Evolutionary conservation across 2,113 vertebrate species (phyloP).

Genomic region (Paramormyrops kingsleyae): DNA sequence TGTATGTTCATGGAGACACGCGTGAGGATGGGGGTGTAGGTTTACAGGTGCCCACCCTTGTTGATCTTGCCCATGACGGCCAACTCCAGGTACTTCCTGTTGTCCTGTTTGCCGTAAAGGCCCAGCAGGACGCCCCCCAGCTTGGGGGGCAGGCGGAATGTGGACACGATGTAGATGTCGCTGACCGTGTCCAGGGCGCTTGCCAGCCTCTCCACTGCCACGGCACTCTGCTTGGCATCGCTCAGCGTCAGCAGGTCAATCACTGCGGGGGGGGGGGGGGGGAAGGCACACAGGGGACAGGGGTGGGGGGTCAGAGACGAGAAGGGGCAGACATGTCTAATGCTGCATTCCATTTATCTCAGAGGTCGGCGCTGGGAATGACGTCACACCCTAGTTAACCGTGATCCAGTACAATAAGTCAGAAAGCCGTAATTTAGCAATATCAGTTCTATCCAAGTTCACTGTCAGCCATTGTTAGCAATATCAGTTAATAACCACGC

Average conservation of each 20-base stretch:
- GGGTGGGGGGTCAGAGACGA: not conserved
- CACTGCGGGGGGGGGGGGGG: conserved; percentile 12
- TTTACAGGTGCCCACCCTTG: conserved; percentile 58
- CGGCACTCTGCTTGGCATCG: conserved; percentile 55
- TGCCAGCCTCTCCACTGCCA: conserved; percentile 62
- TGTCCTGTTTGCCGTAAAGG: conserved; percentile 73
- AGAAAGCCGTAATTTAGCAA: not conserved
- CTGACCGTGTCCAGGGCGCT: conserved; percentile 58
- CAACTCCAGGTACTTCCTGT: conserved; percentile 73
- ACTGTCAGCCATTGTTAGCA: not conserved
- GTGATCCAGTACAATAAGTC: not conserved
- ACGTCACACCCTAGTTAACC: not conserved
- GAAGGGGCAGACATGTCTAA: not conserved
- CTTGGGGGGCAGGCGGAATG: conserved; percentile 73
- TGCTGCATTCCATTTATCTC: not conserved
- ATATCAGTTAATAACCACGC: not conserved
- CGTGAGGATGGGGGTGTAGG: not conserved
- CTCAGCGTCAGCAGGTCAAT: conserved; percentile 33
- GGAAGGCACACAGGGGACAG: not conserved
- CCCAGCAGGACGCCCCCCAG: conserved; percentile 73
- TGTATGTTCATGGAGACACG: not conserved
- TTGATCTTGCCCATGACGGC: conserved; percentile 73
- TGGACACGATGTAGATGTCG: conserved; percentile 71
- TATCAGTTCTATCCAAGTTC: not conserved
- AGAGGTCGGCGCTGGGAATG: not conserved